phyloP scores from a whole-genome alignment of 2,797 vertebrate species.

The Tangara arthus region DNA sequence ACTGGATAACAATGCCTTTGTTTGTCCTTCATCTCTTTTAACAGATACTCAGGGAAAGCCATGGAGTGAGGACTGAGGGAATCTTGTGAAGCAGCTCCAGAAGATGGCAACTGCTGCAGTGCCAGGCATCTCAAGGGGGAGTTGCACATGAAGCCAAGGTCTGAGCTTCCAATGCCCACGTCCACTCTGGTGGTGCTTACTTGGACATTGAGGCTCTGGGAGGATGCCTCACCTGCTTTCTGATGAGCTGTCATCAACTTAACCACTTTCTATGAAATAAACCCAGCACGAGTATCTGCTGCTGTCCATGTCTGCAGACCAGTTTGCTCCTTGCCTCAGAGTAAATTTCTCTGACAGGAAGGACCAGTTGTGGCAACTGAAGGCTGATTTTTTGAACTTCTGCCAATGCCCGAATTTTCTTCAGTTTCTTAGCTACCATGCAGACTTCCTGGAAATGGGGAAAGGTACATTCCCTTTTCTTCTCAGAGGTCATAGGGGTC shows the following conservation, averaged over 20 bases:
- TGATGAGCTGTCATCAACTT: background rate
- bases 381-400: background rate
- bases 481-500: background rate
- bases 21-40: background rate
- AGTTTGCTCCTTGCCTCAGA: background rate
- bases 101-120: background rate
- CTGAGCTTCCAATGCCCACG: background rate
- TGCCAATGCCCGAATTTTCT: background rate
- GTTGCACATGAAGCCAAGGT: background rate
- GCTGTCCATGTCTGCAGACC: background rate
- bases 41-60: background rate
- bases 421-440: background rate
- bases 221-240: background rate
- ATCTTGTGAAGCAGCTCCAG: background rate
- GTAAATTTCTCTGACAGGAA: background rate
- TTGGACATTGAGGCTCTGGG: background rate
- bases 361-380: background rate
- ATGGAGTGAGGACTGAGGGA: background rate
- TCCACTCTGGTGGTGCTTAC: background rate
- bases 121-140: accelerated
- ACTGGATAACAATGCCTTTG: background rate
- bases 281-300: background rate
- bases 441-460: background rate
- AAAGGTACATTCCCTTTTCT: background rate
- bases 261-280: background rate